These are phyloP conservation scores for Columba guinea DNA, from an alignment of 2,797 vertebrate genomes.

Conservation along the genomic window DNA sequence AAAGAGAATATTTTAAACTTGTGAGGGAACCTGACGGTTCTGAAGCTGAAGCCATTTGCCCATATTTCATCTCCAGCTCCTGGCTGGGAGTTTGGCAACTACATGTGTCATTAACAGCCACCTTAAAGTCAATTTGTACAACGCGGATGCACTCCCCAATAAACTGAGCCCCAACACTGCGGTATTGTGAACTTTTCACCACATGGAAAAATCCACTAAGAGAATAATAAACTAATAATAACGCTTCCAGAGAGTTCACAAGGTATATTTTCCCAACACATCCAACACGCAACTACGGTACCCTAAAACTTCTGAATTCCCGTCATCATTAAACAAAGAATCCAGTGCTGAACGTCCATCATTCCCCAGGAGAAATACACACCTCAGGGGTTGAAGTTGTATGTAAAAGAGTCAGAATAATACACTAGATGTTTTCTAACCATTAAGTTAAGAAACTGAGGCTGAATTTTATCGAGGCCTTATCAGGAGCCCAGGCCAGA, in stretches of 20 bases:
- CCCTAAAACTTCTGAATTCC: not conserved
- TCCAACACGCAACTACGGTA: accelerated
- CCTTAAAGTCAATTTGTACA: not conserved
- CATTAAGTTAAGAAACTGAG: constrained; percentile 17
- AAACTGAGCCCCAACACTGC: not conserved
- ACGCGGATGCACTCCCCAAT: accelerated
- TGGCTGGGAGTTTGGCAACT: not conserved
- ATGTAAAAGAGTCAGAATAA: not conserved
- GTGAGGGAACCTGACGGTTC: not conserved
- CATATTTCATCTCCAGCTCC: not conserved
- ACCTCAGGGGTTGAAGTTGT: not conserved
- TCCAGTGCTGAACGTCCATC: not conserved
- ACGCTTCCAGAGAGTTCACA: not conserved
- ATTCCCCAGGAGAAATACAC: not conserved
- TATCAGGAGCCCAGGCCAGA: not conserved
- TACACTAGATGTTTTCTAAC: not conserved
- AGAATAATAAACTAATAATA: not conserved
- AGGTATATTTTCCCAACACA: not conserved
- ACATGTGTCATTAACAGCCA: not conserved
- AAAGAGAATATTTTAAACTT: not conserved
- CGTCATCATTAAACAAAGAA: not conserved
- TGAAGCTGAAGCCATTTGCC: not conserved
- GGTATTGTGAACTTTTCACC: not conserved
- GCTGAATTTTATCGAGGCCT: not conserved
- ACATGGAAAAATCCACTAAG: not conserved